These are phyloP conservation scores for Eurypyga helias DNA, from an alignment of 2,113 vertebrate species.

Conservation along the genomic window DNA sequence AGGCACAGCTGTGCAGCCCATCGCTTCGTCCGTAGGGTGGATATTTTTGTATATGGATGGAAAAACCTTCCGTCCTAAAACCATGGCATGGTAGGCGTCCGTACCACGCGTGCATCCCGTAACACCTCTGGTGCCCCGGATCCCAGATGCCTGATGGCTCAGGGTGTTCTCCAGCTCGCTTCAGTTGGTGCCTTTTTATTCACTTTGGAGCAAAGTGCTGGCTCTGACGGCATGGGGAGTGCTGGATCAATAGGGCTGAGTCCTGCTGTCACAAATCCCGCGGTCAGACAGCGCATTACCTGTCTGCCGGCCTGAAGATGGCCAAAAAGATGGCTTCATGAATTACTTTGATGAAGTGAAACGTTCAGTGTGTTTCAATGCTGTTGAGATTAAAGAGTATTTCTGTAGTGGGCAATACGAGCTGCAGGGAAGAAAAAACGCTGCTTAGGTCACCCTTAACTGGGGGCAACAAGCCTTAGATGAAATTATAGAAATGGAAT, in stretches of 20 bases:
- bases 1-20: not conserved
- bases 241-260: not conserved
- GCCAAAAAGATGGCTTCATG: not conserved
- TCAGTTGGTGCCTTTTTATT: not conserved
- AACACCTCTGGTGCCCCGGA: not conserved
- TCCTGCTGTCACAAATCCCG: not conserved
- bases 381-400: not conserved
- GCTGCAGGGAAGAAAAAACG: not conserved
- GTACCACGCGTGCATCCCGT: rapidly evolving
- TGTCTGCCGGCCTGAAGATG: not conserved
- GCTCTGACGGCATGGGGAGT: not conserved
- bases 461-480: not conserved
- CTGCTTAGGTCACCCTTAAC: not conserved
- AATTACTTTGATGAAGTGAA: not conserved
- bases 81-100: rapidly evolving
- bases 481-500: not conserved
- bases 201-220: not conserved
- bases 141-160: not conserved
- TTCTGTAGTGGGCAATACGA: not conserved
- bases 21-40: not conserved
- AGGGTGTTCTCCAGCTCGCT: not conserved
- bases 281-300: not conserved
- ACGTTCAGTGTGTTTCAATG: not conserved
- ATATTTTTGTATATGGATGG: not conserved
- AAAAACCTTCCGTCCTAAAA: not conserved